Base-by-base conservation (phyloP, 2,797 vertebrate species). In the Scleropages formosus region DNA sequence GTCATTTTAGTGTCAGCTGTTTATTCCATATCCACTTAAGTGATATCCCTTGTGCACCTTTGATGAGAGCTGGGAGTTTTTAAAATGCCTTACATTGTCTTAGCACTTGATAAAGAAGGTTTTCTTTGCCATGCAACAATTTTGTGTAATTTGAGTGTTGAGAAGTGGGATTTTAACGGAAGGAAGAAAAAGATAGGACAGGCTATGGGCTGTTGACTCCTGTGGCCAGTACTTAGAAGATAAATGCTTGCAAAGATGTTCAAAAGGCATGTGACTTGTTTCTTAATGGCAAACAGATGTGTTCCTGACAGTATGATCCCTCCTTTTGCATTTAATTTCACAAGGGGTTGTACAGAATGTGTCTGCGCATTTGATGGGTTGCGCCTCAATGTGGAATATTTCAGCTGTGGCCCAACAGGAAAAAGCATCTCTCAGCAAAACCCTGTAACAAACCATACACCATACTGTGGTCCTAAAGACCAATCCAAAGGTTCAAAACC, bases 241-340 rank as follows among this genome's bases (percentile, higher is more conserved):
- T 66, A 68, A 69, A 69, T 51, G n/a, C 44, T 69, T 26, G 22
- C 22, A 18, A 71, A 71, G 15, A 22, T 56, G 53, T 56, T 71
- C 13, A 71, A 24, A 56, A 70, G 47, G 44, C 24, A 71, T 56
- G 51, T 16, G 49, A 56, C 13, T 18, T 56, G 47, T 51, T 47
- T 22, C 15, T 69, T 69, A 69, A 69, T 69, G 47, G n/a, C 24
- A 44, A 49, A 51, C 66, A 69, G 44, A 69, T 69, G 66, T 51
- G 12, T 39, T 69, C 46, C 9, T 51, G 22, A 69, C 47, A 69
- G 69, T 1, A 4, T 13, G 2, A 44, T 20, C 66, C 46, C 16
- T 39, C 31, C 31, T 39, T 39, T 39, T 39, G 6, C 31, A 6
- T 58, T 58, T 12, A 58, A 58, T 56, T 58, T 31, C 69, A 69